Conservation (phyloP, 92 coral and sea anemone species). For the Paramuricea clavata region DNA sequence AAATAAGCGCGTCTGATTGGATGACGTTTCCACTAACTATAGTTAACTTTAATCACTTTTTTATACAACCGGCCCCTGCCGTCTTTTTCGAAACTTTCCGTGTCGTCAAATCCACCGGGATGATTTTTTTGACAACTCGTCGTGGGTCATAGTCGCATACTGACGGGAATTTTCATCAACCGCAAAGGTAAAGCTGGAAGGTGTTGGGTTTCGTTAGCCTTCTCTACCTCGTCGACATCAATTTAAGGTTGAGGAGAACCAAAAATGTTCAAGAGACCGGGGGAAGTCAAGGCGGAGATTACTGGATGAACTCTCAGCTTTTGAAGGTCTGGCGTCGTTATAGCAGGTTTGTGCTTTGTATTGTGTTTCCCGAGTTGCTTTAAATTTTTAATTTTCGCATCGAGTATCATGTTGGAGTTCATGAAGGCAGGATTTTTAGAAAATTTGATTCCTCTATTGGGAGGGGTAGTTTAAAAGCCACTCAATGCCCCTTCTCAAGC, state of each 20-base stretch:
- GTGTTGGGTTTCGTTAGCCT: constrained; percentile 8
- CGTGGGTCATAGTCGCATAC: constrained; percentile 26
- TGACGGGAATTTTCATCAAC: background rate
- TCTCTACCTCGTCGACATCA: constrained; percentile 21
- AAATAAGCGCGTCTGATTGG: too few species aligned
- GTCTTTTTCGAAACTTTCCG: constrained; percentile 36
- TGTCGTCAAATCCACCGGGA: constrained; percentile 63
- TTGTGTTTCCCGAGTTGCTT: constrained; percentile 24
- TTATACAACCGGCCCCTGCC: too few species aligned
- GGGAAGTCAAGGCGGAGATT: constrained; percentile 6
- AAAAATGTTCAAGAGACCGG: constrained; percentile 8
- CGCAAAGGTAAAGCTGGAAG: constrained; percentile 7
- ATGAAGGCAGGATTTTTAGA: constrained; percentile 40
- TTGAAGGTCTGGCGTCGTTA: constrained; percentile 32
- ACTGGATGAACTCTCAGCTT: constrained; percentile 35
- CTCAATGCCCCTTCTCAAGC: constrained; percentile 57
- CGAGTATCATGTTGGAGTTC: constrained; percentile 45
- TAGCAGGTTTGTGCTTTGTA: constrained; percentile 53
- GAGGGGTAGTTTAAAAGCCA: constrained; percentile 58
- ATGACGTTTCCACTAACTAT: too few species aligned
- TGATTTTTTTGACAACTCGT: constrained; percentile 33
- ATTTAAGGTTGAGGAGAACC: constrained; percentile 12
- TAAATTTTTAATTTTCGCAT: constrained; percentile 48
- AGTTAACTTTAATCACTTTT: too few species aligned
- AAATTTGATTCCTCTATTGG: constrained; percentile 27